Conservation (phyloP, 92 coral and sea anemone species). For the Pocillopora meandrina region DNA sequence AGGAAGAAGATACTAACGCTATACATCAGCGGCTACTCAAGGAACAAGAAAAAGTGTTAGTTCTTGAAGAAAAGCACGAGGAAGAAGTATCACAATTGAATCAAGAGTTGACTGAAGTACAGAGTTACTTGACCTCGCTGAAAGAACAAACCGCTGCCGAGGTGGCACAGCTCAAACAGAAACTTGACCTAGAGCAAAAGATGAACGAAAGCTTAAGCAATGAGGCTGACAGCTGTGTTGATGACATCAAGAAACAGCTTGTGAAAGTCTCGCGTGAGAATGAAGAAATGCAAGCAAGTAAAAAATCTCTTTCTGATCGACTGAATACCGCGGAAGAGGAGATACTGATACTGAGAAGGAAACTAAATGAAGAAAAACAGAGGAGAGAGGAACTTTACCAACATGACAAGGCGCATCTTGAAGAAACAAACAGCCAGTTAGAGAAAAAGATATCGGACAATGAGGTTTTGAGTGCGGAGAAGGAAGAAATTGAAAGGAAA, state of each 20-base stretch:
- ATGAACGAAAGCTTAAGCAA: conserved; percentile 74
- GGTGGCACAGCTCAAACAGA: conserved; percentile 71
- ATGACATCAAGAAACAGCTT: conserved; percentile 62
- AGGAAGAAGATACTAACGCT: conserved; percentile 48
- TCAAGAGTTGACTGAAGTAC: conserved; percentile 58
- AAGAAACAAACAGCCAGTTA: conserved; percentile 59
- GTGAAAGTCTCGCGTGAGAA: conserved; percentile 59
- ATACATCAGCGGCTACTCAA: conserved; percentile 61
- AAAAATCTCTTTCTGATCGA: conserved; percentile 45
- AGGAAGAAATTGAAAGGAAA: conserved; percentile 51
- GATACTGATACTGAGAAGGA: conserved; percentile 51
- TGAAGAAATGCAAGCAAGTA: conserved; percentile 51
- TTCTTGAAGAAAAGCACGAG: conserved; percentile 54
- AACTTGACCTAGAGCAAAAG: conserved; percentile 65
- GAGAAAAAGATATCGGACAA: conserved; percentile 61
- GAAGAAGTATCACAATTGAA: conserved; percentile 71
- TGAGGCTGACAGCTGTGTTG: conserved; percentile 82
- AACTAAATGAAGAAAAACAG: conserved; percentile 53
- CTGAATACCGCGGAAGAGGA: conserved; percentile 65
- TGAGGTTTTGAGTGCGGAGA: conserved; percentile 47
- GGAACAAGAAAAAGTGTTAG: conserved; percentile 57
- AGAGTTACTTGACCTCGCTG: conserved; percentile 33
- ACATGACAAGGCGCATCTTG: conserved; percentile 56
- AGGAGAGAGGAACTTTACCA: conserved; percentile 38
- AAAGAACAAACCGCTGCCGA: conserved; percentile 70